Conservation (phyloP, 2,113 vertebrate genomes). For the Dipodomys stephensi region DNA sequence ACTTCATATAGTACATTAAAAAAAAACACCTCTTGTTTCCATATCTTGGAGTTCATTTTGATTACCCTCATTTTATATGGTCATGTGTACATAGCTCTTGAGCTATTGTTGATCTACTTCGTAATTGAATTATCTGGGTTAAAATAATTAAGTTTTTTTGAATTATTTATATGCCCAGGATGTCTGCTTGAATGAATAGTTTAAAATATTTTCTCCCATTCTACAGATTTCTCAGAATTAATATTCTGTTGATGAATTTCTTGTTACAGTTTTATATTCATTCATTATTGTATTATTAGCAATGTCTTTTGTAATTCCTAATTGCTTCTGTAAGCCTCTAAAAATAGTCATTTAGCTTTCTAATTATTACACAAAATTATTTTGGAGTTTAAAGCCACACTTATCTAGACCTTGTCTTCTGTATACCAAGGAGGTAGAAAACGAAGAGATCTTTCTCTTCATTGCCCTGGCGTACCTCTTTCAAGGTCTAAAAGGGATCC, state of each 20-base stretch:
- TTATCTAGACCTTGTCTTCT: not conserved
- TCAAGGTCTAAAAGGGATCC: not conserved
- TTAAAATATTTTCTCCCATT: not conserved
- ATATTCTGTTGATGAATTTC: not conserved
- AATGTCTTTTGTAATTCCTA: not conserved
- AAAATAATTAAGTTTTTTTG: not conserved
- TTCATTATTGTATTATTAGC: not conserved
- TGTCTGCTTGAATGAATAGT: not conserved
- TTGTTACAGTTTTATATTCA: conserved; percentile 34
- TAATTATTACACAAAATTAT: not conserved
- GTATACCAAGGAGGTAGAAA: not conserved
- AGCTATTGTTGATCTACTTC: not conserved
- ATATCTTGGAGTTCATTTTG: too few species aligned
- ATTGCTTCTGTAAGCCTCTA: not conserved
- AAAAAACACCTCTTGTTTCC: too few species aligned
- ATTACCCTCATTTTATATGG: too few species aligned
- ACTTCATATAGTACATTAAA: too few species aligned
- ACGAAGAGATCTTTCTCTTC: conserved; percentile 16
- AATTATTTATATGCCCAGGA: not conserved
- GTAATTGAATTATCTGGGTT: not conserved
- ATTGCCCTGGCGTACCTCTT: not conserved
- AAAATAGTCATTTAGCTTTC: not conserved
- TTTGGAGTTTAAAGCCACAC: not conserved
- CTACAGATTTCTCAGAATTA: not conserved
- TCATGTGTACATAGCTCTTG: not conserved